Conservation (phyloP, 2,113 vertebrate species). For the Xiphorhynchus elegans region DNA sequence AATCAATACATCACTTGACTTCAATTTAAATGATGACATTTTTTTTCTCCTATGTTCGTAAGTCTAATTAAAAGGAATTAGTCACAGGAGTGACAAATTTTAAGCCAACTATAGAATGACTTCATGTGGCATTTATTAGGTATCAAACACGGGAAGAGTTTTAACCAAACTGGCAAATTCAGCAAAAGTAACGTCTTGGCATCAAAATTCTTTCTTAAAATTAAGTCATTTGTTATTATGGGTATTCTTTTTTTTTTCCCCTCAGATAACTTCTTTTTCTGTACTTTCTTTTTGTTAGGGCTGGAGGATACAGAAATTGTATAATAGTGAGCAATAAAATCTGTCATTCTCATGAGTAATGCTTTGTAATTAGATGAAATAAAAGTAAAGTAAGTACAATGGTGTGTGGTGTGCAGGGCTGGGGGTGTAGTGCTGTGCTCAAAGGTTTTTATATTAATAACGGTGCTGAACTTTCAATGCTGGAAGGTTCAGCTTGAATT, state of each 20-base stretch:
- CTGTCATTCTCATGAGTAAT: slow-evolving; percentile 64
- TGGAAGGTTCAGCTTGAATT: slow-evolving; percentile 2
- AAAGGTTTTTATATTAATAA: slow-evolving; percentile 13
- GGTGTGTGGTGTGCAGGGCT: slow-evolving; percentile 18
- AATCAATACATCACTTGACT: slow-evolving; percentile 32
- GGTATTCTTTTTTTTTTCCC: background rate
- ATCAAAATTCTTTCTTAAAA: slow-evolving; percentile 16
- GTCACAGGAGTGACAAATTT: slow-evolving; percentile 25
- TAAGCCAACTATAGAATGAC: background rate
- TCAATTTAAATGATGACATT: background rate
- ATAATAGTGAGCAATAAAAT: slow-evolving; percentile 62
- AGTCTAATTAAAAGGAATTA: slow-evolving; percentile 60
- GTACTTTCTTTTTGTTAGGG: slow-evolving; percentile 13
- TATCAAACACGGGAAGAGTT: background rate
- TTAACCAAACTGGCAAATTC: slow-evolving; percentile 18
- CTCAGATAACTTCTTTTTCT: slow-evolving; percentile 3
- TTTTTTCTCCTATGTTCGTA: background rate
- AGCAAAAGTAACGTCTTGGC: slow-evolving; percentile 29
- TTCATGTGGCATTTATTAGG: slow-evolving; percentile 17
- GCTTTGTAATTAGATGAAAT: slow-evolving; percentile 61
- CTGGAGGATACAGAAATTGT: slow-evolving; percentile 1
- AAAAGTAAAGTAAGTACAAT: slow-evolving; percentile 44
- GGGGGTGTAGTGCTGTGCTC: slow-evolving; percentile 16
- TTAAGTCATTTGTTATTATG: slow-evolving; percentile 31
- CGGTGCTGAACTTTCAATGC: background rate